Base-by-base conservation (phyloP, 2,797 vertebrate species). In the Pelochelys cantorii region DNA sequence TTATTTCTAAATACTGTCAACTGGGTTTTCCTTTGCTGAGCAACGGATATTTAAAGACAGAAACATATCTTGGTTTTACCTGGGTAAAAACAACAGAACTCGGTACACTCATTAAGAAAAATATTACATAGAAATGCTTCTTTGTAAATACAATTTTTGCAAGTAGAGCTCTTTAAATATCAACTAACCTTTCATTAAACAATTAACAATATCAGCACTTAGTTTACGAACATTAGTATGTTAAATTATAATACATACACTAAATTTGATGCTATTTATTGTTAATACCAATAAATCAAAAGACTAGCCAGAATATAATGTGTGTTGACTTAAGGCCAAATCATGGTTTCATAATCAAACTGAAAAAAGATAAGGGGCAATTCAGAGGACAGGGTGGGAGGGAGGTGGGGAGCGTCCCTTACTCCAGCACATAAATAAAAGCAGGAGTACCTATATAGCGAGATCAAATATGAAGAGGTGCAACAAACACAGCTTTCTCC, bases 1-100 rank as follows among this genome's bases (percentile, higher is more conserved):
- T 97, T 96, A 95, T 97, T 96, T 96, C 94, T 96, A 95, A 97
- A 94, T 91, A 20, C 89, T 88, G 85, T 85, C 83, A 91, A 95
- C 93, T 88, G 95, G 96, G 83, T 91, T 90, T 52, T 90, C 81
- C 65, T 88, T 57, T 92, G 92, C 71, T 86, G 93, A 95, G 92
- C 31, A 92, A 60, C 20, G 25, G 37, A 88, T 85, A 92, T 77
- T 52, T 48, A 83, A 84, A 34, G 89, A 82, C 29, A 79, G 37
- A 59, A 65, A 80, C n/a, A 18, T 53, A 81, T 54, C 11, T 37
- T n/a, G n/a, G 91, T 89, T 84, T 84, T 89, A 65, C 93, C 90
- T 81, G 86, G 34, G 81, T 82, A 93, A 89, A 92, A 94, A 88
- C 3, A 79, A 55, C 78, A 55, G 75, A 25, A 78, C 5, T 23